A percentile compares a stretch with the other conserved stretches of the same genome.
Conservation (phyloP, 2,797 vertebrate species). For the Myotis vivesi region DNA sequence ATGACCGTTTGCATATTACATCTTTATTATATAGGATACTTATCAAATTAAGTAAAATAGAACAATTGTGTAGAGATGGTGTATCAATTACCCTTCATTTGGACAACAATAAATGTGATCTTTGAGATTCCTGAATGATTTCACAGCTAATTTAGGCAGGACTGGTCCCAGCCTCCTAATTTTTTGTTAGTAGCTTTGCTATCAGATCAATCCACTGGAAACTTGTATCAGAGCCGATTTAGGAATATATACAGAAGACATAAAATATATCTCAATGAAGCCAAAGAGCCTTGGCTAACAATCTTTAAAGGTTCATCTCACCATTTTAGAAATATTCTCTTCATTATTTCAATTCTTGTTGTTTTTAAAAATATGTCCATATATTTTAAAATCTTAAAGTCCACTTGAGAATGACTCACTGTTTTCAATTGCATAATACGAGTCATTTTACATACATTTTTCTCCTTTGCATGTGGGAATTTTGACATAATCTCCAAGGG, state of each 20-base stretch:
- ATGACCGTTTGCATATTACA: no score
- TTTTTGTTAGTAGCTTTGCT: not conserved
- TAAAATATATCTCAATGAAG: not conserved
- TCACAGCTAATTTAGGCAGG: not conserved
- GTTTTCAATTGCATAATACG: not conserved
- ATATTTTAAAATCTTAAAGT: not conserved
- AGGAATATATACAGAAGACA: not conserved
- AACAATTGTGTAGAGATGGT: not conserved
- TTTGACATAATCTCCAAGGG: not conserved
- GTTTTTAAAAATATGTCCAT: not conserved
- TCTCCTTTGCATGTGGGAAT: not conserved
- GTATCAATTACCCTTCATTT: slow-evolving; percentile 25
- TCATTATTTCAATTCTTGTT: not conserved
- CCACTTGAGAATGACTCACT: not conserved
- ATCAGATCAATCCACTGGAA: not conserved
- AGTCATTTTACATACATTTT: not conserved
- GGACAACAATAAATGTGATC: not conserved
- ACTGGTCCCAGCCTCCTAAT: not conserved
- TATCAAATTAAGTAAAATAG: slow-evolving; percentile 44
- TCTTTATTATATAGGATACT: not conserved
- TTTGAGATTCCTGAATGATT: not conserved
- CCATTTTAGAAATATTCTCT: not conserved
- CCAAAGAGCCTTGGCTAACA: not conserved
- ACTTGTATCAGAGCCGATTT: not conserved
- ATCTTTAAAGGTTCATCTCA: not conserved